phyloP scores from a whole-genome alignment of 1,140 invertebrate genomes.

The Cecropterus lyciades region DNA sequence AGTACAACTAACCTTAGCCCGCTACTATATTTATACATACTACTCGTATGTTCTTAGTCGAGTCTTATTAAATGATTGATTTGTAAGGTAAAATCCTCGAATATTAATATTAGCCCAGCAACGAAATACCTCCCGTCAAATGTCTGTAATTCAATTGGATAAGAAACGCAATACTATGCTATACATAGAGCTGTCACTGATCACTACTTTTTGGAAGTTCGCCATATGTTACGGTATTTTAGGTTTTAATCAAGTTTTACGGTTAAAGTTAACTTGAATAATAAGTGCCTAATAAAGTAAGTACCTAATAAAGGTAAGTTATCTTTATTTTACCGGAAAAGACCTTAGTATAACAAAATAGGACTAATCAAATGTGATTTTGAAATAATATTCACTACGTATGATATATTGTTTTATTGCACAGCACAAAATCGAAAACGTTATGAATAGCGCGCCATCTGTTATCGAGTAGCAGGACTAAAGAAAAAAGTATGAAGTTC shows the following conservation, averaged over 20 bases:
- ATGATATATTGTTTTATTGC: too few relatives aligned
- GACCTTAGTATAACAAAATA: too few relatives aligned
- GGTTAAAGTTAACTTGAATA: too few relatives aligned
- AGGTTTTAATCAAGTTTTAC: neutral
- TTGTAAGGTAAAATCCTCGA: neutral
- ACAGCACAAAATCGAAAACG: neutral
- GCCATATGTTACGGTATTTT: neutral
- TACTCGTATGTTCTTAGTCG: too few relatives aligned
- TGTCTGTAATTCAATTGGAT: conserved; percentile 2
- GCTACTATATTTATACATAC: too few relatives aligned
- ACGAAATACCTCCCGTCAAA: neutral
- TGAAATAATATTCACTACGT: too few relatives aligned
- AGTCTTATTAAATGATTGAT: neutral
- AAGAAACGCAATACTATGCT: neutral
- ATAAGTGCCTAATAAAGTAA: too few relatives aligned
- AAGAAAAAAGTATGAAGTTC: neutral
- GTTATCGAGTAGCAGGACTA: conserved; percentile 49
- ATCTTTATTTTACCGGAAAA: too few relatives aligned
- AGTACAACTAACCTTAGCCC: too few relatives aligned
- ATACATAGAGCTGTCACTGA: neutral
- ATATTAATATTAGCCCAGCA: neutral
- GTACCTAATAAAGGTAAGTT: too few relatives aligned
- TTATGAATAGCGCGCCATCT: conserved; percentile 53
- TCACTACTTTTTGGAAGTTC: neutral
- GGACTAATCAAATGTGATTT: too few relatives aligned